Evolutionary conservation across 1,140 invertebrate species (phyloP).

Genomic region (Pogonus chalceus): DNA sequence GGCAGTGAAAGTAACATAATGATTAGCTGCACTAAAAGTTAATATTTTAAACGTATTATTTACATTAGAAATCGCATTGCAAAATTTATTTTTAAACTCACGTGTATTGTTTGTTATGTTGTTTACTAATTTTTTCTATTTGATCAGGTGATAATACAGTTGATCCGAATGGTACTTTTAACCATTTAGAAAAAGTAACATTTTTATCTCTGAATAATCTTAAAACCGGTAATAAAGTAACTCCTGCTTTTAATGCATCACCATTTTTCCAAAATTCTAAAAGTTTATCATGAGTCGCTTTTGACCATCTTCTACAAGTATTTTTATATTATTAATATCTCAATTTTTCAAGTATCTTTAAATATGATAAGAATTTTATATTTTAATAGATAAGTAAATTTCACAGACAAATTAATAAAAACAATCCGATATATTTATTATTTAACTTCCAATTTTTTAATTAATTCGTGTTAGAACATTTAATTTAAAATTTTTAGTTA

Average conservation of each 20-base stretch:
- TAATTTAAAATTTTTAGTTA: background rate
- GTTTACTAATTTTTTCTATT: constrained; percentile 38
- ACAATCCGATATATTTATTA: no score
- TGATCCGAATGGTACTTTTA: constrained; percentile 46
- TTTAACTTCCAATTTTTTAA: background rate
- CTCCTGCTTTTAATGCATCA: constrained; percentile 44
- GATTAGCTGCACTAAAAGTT: constrained; percentile 43
- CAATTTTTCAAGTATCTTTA: no score
- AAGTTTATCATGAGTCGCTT: constrained; percentile 48
- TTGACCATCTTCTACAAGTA: constrained; percentile 52
- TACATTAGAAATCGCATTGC: no score
- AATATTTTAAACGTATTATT: no score
- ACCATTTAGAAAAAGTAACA: constrained; percentile 37
- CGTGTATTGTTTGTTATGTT: constrained; percentile 40
- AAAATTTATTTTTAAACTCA: constrained; percentile 36
- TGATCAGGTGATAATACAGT: constrained; percentile 36
- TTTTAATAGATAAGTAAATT: background rate
- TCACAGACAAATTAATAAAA: no score
- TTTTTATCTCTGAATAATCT: constrained; percentile 41
- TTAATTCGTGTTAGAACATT: background rate
- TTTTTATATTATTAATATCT: no score
- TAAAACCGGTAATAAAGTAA: constrained; percentile 48
- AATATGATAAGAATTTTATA: constrained; percentile 1
- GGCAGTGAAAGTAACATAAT: constrained; percentile 51
- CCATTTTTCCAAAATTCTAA: constrained; percentile 48